Conservation (phyloP, 2,888 invertebrate genomes). For the Chaetoderma sp. region DNA sequence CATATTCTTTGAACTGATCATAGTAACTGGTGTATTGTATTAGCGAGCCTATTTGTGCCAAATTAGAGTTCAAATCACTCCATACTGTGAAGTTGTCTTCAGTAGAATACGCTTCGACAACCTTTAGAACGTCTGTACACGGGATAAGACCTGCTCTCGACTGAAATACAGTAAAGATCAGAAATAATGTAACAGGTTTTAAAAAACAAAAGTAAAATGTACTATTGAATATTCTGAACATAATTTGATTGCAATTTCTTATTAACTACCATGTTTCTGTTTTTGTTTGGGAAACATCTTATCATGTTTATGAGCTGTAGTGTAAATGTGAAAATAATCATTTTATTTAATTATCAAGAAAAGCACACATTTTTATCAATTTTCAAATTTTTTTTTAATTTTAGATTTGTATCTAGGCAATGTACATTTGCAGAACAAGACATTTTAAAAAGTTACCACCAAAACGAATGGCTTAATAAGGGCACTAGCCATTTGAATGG, state of each 20-base stretch:
- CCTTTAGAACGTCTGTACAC: constrained; percentile 83
- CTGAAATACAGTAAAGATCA: constrained; percentile 38
- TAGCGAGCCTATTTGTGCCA: constrained; percentile 82
- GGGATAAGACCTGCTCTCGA: constrained; percentile 82
- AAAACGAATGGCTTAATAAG: too few relatives aligned
- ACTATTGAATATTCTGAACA: too few relatives aligned
- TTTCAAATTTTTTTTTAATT: too few relatives aligned
- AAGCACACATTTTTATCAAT: too few relatives aligned
- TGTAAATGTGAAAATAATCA: not conserved
- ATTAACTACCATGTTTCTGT: too few relatives aligned
- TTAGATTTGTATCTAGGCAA: too few relatives aligned
- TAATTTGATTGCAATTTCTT: too few relatives aligned
- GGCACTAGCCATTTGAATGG: too few relatives aligned
- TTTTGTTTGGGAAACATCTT: too few relatives aligned
- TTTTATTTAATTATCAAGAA: not conserved
- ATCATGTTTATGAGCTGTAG: not conserved
- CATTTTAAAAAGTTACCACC: too few relatives aligned
- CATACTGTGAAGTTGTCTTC: constrained; percentile 95
- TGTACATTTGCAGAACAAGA: too few relatives aligned
- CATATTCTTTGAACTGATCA: constrained; percentile 81
- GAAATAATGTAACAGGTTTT: not conserved
- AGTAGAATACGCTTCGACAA: constrained; percentile 86
- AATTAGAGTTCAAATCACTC: constrained; percentile 76
- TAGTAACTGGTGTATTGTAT: constrained; percentile 84
- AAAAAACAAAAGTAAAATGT: too few relatives aligned